Percentiles rank a stretch among this genome's conserved stretches.
phyloP scores from a whole-genome alignment of 2,888 invertebrate species.

The Heliconius aoede region DNA sequence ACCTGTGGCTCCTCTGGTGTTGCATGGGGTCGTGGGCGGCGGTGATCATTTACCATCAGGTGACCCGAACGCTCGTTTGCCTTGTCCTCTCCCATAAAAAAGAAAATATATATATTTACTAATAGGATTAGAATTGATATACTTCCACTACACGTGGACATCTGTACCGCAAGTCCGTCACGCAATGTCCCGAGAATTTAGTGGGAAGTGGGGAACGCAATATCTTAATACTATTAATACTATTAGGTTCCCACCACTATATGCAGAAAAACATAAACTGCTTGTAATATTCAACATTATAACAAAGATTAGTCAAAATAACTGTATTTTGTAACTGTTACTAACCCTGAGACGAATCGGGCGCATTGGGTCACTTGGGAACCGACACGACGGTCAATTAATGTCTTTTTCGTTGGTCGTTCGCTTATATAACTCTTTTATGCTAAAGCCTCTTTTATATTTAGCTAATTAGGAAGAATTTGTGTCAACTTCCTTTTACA shows the following conservation, averaged over 20 bases:
- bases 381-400: conserved; percentile 14
- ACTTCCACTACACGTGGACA: neutral
- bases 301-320: conserved; percentile 15
- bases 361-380: conserved; percentile 45
- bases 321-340: conserved; percentile 34
- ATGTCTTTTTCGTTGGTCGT: conserved; percentile 2
- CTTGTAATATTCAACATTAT: neutral
- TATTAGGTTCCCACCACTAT: no score
- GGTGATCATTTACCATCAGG: no score
- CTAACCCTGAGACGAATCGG: conserved; percentile 41
- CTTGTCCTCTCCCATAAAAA: no score
- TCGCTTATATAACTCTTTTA: conserved; percentile 9
- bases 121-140: neutral
- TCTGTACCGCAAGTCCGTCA: neutral
- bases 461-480: neutral
- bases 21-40: no score
- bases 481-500: neutral
- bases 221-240: no score
- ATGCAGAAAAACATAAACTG: neutral
- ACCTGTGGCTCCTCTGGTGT: no score
- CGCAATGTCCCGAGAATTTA: no score
- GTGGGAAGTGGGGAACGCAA: no score
- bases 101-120: neutral
- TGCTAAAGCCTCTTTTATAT: neutral
- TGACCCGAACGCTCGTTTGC: no score